These are phyloP conservation scores for Rhadinocentrus ornatus DNA, from an alignment of 2,797 vertebrate genomes.

Conservation along the genomic window DNA sequence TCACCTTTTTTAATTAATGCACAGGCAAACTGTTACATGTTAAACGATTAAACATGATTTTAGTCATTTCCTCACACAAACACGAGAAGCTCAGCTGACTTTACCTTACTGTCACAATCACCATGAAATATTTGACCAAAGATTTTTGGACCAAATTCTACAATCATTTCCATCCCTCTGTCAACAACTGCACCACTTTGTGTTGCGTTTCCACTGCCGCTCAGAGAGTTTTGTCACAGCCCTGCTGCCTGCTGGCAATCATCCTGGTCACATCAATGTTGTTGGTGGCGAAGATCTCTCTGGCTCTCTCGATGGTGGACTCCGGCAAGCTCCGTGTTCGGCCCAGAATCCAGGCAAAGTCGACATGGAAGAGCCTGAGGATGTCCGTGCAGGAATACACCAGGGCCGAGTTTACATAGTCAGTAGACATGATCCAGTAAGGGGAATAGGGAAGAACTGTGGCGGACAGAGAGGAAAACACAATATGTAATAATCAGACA, in stretches of 20 bases:
- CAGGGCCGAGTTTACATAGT: constrained; percentile 88
- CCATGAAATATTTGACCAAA: constrained; percentile 26
- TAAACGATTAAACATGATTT: constrained; percentile 10
- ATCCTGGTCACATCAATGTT: constrained; percentile 86
- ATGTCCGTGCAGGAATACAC: constrained; percentile 92
- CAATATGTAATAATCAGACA: no score
- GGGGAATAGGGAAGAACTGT: constrained; percentile 89
- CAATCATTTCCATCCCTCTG: neutral
- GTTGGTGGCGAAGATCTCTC: constrained; percentile 82
- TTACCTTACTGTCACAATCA: constrained; percentile 1
- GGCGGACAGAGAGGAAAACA: neutral
- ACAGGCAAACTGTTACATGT: constrained; percentile 21
- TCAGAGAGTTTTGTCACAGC: constrained; percentile 80
- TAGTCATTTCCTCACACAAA: neutral
- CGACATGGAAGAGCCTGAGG: constrained; percentile 88
- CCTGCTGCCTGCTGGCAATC: constrained; percentile 83
- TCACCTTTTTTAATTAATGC: constrained; percentile 2
- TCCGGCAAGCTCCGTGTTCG: constrained; percentile 84
- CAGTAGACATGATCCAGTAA: constrained; percentile 91
- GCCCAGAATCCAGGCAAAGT: constrained; percentile 90
- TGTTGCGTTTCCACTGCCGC: constrained; percentile 11
- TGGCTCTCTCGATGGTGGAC: constrained; percentile 81
- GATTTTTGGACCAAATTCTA: neutral
- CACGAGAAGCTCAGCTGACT: constrained; percentile 4
- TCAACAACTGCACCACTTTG: constrained; percentile 25